Conservation (phyloP, 2,888 invertebrate species). For the Eupithecia insigniata region DNA sequence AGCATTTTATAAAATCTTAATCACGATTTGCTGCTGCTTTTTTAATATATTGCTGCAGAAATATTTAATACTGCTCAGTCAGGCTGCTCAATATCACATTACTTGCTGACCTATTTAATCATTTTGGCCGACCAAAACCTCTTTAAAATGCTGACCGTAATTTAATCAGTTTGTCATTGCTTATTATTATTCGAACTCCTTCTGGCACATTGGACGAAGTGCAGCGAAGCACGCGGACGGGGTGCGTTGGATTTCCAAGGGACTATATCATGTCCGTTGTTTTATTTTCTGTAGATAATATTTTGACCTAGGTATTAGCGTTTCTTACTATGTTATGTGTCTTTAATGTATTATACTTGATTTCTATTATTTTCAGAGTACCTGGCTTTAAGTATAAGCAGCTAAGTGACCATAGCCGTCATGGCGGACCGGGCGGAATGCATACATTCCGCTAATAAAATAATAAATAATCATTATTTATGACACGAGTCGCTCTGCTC, state of each 20-base stretch:
- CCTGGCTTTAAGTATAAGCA: not conserved
- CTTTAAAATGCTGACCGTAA: too few relatives aligned
- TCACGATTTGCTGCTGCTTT: too few relatives aligned
- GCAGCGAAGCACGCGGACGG: not conserved
- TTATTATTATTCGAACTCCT: conserved; percentile 2
- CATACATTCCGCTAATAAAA: not conserved
- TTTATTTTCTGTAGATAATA: not conserved
- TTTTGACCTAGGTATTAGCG: not conserved
- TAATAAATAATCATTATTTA: not conserved
- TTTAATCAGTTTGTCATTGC: not conserved
- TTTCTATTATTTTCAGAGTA: not conserved
- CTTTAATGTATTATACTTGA: not conserved
- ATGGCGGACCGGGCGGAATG: not conserved
- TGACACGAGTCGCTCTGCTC: not conserved
- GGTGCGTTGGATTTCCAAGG: not conserved
- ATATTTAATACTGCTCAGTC: too few relatives aligned
- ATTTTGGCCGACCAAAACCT: too few relatives aligned
- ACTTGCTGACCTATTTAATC: too few relatives aligned
- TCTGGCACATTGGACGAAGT: not conserved
- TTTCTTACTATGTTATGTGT: not conserved
- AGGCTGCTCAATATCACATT: too few relatives aligned
- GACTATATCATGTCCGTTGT: not conserved
- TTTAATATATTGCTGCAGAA: too few relatives aligned
- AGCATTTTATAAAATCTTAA: too few relatives aligned
- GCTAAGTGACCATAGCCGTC: not conserved